Conservation (phyloP, 2,888 invertebrate genomes). For the Gastracanthus pulcherrimus region DNA sequence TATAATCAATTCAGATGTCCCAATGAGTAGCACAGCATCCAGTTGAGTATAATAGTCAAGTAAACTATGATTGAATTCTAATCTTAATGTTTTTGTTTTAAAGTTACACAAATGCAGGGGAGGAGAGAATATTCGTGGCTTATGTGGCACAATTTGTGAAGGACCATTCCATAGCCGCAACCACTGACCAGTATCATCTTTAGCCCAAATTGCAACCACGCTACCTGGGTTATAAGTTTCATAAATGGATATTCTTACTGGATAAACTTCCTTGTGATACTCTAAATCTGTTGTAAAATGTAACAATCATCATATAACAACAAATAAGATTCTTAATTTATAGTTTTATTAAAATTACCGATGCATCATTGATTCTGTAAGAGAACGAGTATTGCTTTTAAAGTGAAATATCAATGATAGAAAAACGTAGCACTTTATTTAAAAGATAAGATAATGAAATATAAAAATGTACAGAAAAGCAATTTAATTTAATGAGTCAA, state of each 20-base stretch:
- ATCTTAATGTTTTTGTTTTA: slow-evolving; percentile 81
- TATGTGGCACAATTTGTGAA: slow-evolving; percentile 81
- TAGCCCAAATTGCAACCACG: slow-evolving; percentile 89
- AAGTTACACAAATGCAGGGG: slow-evolving; percentile 74
- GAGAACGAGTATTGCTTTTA: not conserved
- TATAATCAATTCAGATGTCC: slow-evolving; percentile 79
- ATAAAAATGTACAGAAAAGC: not conserved
- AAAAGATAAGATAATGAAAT: slow-evolving; percentile 12
- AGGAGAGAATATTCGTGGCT: slow-evolving; percentile 88
- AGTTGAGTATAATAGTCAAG: slow-evolving; percentile 92
- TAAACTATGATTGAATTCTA: slow-evolving; percentile 91
- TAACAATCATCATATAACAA: not conserved
- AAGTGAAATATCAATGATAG: slow-evolving; percentile 2
- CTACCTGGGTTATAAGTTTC: slow-evolving; percentile 94
- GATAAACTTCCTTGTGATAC: slow-evolving; percentile 84
- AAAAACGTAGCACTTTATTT: not conserved
- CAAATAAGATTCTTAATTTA: not conserved
- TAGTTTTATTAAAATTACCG: not conserved
- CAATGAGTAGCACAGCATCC: slow-evolving; percentile 90
- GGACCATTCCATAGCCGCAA: slow-evolving; percentile 87
- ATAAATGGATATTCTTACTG: slow-evolving; percentile 85
- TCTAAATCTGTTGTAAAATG: slow-evolving; percentile 79
- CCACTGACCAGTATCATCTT: slow-evolving; percentile 81
- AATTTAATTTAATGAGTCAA: not conserved
- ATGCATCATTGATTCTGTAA: too few relatives aligned